Conservation (phyloP, 2,113 vertebrate genomes). For the Apteryx mantelli region DNA sequence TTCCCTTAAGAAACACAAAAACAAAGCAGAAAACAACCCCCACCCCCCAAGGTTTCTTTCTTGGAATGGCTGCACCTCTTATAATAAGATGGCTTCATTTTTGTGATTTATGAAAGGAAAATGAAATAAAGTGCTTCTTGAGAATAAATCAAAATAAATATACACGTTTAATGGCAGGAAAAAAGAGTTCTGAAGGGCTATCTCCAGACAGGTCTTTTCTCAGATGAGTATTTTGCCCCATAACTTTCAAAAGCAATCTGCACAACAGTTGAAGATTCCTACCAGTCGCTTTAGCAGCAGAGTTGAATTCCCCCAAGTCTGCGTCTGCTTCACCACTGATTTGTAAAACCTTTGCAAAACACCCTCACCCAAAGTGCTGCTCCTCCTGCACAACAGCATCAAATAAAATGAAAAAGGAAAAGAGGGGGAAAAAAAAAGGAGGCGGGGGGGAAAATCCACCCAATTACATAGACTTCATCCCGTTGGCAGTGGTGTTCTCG, state of each 20-base stretch:
- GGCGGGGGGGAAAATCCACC: background rate
- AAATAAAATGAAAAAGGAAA: conserved; percentile 54
- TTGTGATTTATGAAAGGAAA: conserved; percentile 68
- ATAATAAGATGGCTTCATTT: conserved; percentile 58
- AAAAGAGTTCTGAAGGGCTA: conserved; percentile 69
- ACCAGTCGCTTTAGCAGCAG: conserved; percentile 58
- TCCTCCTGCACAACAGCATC: conserved; percentile 53
- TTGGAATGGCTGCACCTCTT: conserved; percentile 56
- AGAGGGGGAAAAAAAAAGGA: background rate
- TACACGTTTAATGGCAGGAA: conserved; percentile 76
- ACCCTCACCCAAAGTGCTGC: conserved; percentile 35
- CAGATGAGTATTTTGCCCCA: conserved; percentile 22
- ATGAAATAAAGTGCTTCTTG: conserved; percentile 83
- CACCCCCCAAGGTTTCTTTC: conserved; percentile 30
- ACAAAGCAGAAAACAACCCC: conserved; percentile 14
- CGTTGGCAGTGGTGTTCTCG: conserved; percentile 87
- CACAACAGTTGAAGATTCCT: conserved; percentile 21
- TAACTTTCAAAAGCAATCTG: conserved; percentile 54
- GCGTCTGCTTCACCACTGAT: conserved; percentile 30
- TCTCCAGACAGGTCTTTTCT: conserved; percentile 52
- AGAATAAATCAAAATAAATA: conserved; percentile 84
- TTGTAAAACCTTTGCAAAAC: conserved; percentile 69
- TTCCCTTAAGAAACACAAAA: conserved; percentile 56
- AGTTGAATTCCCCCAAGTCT: conserved; percentile 43
- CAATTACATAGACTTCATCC: conserved; percentile 81